Evolutionary conservation across 2,888 invertebrate genomes (phyloP).

Genomic region (Drosophila phalerata): DNA sequence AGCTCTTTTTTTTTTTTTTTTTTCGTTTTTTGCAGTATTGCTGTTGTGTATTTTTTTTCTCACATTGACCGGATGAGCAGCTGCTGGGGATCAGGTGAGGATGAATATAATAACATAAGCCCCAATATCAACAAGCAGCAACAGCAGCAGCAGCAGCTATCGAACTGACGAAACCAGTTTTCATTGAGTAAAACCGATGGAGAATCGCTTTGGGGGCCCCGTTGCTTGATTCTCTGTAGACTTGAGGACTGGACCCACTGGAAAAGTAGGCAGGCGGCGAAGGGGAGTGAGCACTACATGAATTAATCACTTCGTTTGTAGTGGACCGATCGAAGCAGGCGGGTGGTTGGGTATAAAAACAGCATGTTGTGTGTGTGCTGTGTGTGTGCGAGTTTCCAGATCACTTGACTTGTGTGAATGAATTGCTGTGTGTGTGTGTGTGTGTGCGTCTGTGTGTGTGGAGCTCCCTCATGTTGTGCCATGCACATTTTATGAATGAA

Average conservation of each 20-base stretch:
- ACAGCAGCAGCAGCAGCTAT: conserved; percentile 35
- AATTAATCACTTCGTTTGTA: conserved; percentile 81
- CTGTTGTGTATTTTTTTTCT: conserved; percentile 59
- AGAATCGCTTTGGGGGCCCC: conserved; percentile 67
- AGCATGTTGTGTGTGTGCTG: conserved; percentile 58
- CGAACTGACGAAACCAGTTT: conserved; percentile 82
- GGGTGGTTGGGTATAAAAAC: conserved; percentile 70
- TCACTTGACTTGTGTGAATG: conserved; percentile 67
- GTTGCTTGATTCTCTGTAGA: conserved; percentile 2
- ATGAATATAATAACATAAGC: conserved; percentile 82
- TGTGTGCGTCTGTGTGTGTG: conserved; percentile 17
- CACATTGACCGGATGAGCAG: conserved; percentile 83
- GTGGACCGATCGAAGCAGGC: conserved; percentile 71
- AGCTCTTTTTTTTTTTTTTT: conserved; percentile 2
- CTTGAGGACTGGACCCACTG: conserved; percentile 1
- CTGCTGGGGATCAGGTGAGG: conserved; percentile 84
- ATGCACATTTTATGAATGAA: conserved; percentile 82
- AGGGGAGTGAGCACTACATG: conserved; percentile 62
- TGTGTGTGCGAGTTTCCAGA: conserved; percentile 79
- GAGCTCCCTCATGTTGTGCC: conserved; percentile 52
- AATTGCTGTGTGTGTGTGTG: conserved; percentile 40
- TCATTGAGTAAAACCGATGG: conserved; percentile 83
- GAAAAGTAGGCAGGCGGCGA: conserved; percentile 6
- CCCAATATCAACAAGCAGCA: conserved; percentile 81
- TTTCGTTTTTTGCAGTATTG: conserved; percentile 37